Evolutionary conservation across 64 coral and sea anemone species (phyloP).

Genomic region (Anthopleura sola): DNA sequence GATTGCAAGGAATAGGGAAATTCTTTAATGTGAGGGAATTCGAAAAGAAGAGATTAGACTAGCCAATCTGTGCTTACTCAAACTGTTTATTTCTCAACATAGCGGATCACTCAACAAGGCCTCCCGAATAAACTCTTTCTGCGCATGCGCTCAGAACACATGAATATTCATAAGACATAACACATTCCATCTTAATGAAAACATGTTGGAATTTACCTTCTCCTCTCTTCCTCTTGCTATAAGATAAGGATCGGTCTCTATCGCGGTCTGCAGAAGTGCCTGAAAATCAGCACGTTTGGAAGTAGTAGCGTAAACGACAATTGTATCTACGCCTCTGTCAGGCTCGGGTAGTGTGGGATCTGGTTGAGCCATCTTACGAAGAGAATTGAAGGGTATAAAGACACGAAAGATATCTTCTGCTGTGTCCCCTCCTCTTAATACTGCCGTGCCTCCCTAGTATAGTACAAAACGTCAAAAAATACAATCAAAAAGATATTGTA

Average conservation of each 20-base stretch:
- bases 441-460: not conserved
- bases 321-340: slow-evolving; percentile 28
- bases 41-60: too few relatives aligned
- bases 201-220: not conserved
- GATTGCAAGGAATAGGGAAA: too few relatives aligned
- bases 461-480: too few relatives aligned
- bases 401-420: slow-evolving; percentile 42
- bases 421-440: not conserved
- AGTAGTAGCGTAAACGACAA: slow-evolving; percentile 39
- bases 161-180: too few relatives aligned
- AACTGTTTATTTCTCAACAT: too few relatives aligned
- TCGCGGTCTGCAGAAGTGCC: slow-evolving; percentile 28
- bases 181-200: too few relatives aligned
- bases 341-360: slow-evolving; percentile 5
- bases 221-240: not conserved
- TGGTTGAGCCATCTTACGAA: slow-evolving; percentile 40
- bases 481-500: not conserved
- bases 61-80: too few relatives aligned
- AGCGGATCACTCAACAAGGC: too few relatives aligned
- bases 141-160: too few relatives aligned
- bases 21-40: too few relatives aligned
- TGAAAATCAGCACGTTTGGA: not conserved
- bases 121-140: too few relatives aligned
- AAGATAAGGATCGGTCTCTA: slow-evolving; percentile 1
- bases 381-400: slow-evolving; percentile 14